A percentile compares a stretch with the other conserved stretches of the same genome.
Conservation (phyloP, 2,888 invertebrate genomes). For the Eurois occulta region DNA sequence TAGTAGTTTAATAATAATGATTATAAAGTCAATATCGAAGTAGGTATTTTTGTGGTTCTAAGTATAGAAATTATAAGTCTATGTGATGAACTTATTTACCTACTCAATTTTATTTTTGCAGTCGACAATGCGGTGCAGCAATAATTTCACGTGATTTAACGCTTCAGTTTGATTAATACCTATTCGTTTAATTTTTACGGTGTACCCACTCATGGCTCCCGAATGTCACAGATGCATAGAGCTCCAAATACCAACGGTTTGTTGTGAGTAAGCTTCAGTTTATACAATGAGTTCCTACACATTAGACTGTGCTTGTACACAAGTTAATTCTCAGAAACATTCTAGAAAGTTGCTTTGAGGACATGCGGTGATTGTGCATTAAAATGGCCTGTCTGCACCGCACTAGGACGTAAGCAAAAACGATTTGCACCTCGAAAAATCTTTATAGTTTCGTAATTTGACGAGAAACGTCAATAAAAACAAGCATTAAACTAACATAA, state of each 20-base stretch:
- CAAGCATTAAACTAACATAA: constrained; percentile 58
- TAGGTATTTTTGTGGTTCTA: constrained; percentile 20
- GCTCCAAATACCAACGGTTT: constrained; percentile 13
- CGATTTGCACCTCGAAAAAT: constrained; percentile 46
- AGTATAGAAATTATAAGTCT: constrained; percentile 24
- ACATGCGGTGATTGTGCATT: constrained; percentile 63
- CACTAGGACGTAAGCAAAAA: constrained; percentile 45
- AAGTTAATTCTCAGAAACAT: constrained; percentile 61
- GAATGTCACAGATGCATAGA: constrained; percentile 17
- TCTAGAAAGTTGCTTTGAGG: constrained; percentile 79
- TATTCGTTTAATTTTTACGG: constrained; percentile 28
- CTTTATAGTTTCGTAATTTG: constrained; percentile 44
- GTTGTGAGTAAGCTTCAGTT: constrained; percentile 39
- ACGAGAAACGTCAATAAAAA: constrained; percentile 56
- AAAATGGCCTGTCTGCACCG: constrained; percentile 34
- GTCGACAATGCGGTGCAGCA: constrained; percentile 11
- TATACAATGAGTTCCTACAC: constrained; percentile 15
- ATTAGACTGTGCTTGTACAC: constrained; percentile 27
- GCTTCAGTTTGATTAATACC: constrained; percentile 15
- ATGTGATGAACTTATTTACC: constrained; percentile 46
- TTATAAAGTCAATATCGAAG: constrained; percentile 16
- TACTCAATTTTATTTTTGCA: constrained; percentile 35
- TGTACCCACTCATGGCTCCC: constrained; percentile 20
- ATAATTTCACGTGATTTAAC: constrained; percentile 44
- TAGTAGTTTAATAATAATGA: constrained; percentile 18